Conservation (phyloP, 2,888 invertebrate species). For the Bugula neritina region DNA sequence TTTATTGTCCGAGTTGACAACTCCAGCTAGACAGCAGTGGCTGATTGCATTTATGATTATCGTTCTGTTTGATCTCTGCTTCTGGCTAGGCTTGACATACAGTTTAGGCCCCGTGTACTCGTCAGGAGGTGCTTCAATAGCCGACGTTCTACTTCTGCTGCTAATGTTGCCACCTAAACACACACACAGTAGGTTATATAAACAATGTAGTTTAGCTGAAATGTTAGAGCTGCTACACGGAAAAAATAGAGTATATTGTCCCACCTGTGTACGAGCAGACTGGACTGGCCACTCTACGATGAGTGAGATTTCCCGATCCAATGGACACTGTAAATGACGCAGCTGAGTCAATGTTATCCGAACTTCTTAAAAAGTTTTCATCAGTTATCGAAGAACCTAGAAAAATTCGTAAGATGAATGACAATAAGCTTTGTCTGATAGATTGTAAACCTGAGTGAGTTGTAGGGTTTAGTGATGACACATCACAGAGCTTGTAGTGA, state of each 20-base stretch:
- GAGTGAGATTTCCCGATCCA: slow-evolving; percentile 18
- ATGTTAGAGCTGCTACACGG: too few species aligned
- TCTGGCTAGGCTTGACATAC: slow-evolving; percentile 93
- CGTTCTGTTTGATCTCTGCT: slow-evolving; percentile 93
- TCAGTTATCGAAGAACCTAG: slow-evolving; percentile 2
- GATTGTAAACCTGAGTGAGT: too few species aligned
- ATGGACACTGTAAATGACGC: slow-evolving; percentile 1
- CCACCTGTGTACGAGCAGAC: neutral
- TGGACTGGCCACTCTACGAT: slow-evolving; percentile 13
- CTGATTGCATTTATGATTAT: slow-evolving; percentile 96
- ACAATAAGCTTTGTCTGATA: too few species aligned
- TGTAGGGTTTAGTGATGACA: too few species aligned
- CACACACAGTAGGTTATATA: too few species aligned
- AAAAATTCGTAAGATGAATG: too few species aligned
- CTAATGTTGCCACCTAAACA: slow-evolving; percentile 13
- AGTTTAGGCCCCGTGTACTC: slow-evolving; percentile 75
- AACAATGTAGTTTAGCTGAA: too few species aligned
- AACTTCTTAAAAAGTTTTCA: neutral
- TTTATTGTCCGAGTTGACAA: slow-evolving; percentile 88
- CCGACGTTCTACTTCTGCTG: neutral
- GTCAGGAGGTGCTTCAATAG: slow-evolving; percentile 2
- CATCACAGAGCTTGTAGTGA: too few species aligned
- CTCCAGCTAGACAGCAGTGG: slow-evolving; percentile 96
- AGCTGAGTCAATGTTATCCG: slow-evolving; percentile 7
- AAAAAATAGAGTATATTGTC: too few species aligned